These are phyloP conservation scores for Aphaenogaster ashmeadi DNA, from an alignment of 1,140 invertebrate species.

Conservation along the genomic window DNA sequence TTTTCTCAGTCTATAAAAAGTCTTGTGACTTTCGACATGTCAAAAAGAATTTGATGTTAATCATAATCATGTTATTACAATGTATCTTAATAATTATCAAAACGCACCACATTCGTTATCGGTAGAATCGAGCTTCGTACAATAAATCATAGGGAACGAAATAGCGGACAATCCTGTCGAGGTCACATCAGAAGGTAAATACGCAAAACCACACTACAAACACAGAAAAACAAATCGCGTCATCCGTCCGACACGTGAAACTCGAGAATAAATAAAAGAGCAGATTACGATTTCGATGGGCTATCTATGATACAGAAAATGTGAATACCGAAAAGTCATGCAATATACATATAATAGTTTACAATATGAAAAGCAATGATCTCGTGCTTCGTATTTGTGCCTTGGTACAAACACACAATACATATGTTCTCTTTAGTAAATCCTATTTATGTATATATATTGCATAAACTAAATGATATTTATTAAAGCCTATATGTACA, in stretches of 20 bases:
- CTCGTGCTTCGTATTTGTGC: background rate
- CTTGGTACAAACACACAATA: background rate
- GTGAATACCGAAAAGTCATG: background rate
- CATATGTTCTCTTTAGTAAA: background rate
- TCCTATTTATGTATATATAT: background rate
- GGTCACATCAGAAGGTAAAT: constrained; percentile 28
- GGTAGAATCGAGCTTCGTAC: constrained; percentile 1
- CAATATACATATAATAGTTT: background rate
- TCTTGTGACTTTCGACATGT: background rate
- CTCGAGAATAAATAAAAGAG: constrained; percentile 44
- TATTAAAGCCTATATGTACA: background rate
- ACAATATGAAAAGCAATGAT: background rate
- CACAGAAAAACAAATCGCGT: constrained; percentile 16
- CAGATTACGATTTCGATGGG: constrained; percentile 25
- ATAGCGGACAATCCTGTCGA: background rate
- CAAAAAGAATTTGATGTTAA: background rate
- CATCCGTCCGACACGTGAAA: constrained; percentile 20
- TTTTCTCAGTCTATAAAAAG: background rate
- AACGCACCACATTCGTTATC: background rate
- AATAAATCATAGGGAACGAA: background rate
- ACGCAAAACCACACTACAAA: constrained; percentile 34
- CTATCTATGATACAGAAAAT: no score
- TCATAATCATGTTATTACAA: background rate
- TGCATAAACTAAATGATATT: background rate
- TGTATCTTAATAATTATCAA: background rate